Evolutionary conservation across 2,888 invertebrate genomes (phyloP), one percentile per base, ranked within the genome.

Genomic region (Leptopterna dolabrata): DNA sequence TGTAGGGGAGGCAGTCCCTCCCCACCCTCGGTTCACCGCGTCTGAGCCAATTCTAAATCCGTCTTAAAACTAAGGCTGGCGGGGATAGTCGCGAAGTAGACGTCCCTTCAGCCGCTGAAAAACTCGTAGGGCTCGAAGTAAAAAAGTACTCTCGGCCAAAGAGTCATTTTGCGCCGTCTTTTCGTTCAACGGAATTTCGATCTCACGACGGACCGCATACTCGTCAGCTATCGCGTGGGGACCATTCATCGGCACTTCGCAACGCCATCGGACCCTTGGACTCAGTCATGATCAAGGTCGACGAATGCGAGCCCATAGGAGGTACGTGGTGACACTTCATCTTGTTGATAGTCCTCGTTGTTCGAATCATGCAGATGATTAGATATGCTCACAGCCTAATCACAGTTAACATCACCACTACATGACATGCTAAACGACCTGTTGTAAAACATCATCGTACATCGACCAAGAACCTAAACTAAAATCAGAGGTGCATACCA

Each of bases 281-380:
- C 9, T 24, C 30, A n/a, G 45, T 9, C 24, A 97, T 97, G 97
- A 97, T 97, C 92, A 96, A 95, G 92, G 97, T 97, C 88, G 97
- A 97, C 92, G 97, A 97, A 92, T 95, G 95, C 90, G 97, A 97
- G 92, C 97, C 97, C 90, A 95, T 97, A 91, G 97, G 96, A 93
- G 97, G 97, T 97, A 94, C 95, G 95, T 84, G 80, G 1, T 45
- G 11, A 1, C 11, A 45, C 11, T 4, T 45, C 16, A 16, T 45
- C 16, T 45, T 45, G 45, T 45, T 45, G 45, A 45, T 9, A 45
- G 4, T 14, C 9, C 16, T 45, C 14, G 16, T 45, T 14, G 45
- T 6, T n/a, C 51, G 16, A 36, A 36, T 13, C 51, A 16, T n/a
- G 51, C n/a, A 9, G 51, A 51, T 51, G 51, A 51, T 51, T 51